These are phyloP conservation scores for Bombus sibiricus DNA, from an alignment of 1,140 invertebrate species.

Conservation along the genomic window DNA sequence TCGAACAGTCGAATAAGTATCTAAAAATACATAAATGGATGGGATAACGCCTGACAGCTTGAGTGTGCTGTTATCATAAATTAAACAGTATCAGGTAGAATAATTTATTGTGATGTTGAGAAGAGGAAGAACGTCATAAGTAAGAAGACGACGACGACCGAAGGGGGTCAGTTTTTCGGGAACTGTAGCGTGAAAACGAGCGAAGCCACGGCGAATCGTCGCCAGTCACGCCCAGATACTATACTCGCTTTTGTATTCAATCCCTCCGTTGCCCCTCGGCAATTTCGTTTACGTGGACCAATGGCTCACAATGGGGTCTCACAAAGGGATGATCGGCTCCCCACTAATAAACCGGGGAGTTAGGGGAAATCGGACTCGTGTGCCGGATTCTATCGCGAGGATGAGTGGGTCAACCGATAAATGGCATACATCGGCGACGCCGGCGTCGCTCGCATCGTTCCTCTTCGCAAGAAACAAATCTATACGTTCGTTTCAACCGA, in stretches of 20 bases:
- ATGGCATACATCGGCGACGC: conserved; percentile 63
- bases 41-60: too few species aligned
- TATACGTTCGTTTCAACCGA: background rate
- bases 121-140: background rate
- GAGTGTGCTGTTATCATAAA: background rate
- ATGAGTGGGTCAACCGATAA: conserved; percentile 77
- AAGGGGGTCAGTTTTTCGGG: conserved; percentile 72
- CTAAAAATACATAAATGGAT: background rate
- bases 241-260: conserved; percentile 77
- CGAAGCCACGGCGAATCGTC: conserved; percentile 75
- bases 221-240: conserved; percentile 79
- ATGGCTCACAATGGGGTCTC: conserved; percentile 74
- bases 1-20: background rate
- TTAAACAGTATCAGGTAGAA: background rate
- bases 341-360: conserved; percentile 74
- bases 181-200: conserved; percentile 74
- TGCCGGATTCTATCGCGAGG: conserved; percentile 72
- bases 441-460: conserved; percentile 31
- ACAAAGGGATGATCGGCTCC: conserved; percentile 77
- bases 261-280: conserved; percentile 72
- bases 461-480: conserved; percentile 39
- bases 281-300: conserved; percentile 78
- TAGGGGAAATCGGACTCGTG: conserved; percentile 75
- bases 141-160: conserved; percentile 13
- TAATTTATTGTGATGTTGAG: conserved; percentile 7